Evolutionary conservation across 64 coral and sea anemone genomes (phyloP).

Genomic region (Anthopleura sola): DNA sequence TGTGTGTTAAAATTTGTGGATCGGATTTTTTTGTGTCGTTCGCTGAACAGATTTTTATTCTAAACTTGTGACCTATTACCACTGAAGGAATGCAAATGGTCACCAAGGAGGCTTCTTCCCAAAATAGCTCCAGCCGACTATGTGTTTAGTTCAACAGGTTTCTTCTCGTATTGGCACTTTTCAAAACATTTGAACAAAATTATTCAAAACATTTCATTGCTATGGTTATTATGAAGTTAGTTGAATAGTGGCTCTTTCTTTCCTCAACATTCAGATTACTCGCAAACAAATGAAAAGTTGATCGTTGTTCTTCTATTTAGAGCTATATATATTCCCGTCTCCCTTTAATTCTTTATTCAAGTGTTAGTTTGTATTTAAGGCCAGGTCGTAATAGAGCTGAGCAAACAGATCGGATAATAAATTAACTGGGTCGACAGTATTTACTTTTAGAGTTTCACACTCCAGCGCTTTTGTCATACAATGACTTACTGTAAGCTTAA

Average conservation of each 20-base stretch:
- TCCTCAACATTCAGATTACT: no score
- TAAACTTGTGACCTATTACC: constrained; percentile 12
- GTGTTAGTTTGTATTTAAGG: neutral
- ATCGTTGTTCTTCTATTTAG: neutral
- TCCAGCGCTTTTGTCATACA: neutral
- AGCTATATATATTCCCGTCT: neutral
- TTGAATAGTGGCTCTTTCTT: neutral
- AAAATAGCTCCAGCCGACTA: neutral
- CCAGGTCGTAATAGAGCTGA: neutral
- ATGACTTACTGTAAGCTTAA: neutral
- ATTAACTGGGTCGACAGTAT: neutral
- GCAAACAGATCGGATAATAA: neutral
- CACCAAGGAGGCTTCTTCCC: neutral
- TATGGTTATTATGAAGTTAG: neutral
- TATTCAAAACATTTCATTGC: neutral
- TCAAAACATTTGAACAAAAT: neutral
- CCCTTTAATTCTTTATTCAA: neutral
- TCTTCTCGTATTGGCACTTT: neutral
- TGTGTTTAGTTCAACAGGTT: neutral
- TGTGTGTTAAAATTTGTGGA: neutral
- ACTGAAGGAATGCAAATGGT: constrained; percentile 23
- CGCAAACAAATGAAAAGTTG: no score
- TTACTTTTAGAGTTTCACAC: constrained; percentile 1
- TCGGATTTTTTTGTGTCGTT: neutral
- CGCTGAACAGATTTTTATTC: neutral